These are phyloP conservation scores for Pycnonotus jocosus DNA, from an alignment of 2,113 vertebrate genomes.

Conservation along the genomic window DNA sequence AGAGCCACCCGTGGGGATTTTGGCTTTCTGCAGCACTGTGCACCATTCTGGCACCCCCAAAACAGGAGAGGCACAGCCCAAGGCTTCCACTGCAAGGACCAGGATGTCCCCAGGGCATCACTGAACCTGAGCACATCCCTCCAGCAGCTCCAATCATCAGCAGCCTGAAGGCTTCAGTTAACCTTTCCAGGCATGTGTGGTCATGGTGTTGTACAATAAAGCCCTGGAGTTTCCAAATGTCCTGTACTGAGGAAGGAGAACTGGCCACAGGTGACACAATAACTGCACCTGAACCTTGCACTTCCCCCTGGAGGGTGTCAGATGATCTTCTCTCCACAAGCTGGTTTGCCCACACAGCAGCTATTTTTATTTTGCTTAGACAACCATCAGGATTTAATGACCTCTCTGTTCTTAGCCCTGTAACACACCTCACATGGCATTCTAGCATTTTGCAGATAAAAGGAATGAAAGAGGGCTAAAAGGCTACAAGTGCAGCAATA, in stretches of 20 bases:
- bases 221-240: background rate
- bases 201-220: background rate
- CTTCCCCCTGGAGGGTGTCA: background rate
- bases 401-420: background rate
- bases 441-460: background rate
- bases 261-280: rapidly evolving
- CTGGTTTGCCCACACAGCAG: background rate
- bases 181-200: rapidly evolving
- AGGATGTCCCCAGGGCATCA: background rate
- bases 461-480: background rate
- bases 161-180: background rate
- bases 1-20: rapidly evolving
- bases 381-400: background rate
- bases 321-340: background rate
- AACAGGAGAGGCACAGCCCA: background rate
- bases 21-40: background rate
- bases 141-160: background rate
- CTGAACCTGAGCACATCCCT: background rate
- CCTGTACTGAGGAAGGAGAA: background rate
- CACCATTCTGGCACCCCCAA: background rate
- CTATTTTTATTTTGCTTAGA: background rate
- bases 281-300: background rate
- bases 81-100: background rate
- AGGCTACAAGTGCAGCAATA: background rate
- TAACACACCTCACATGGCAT: background rate